Base-by-base conservation (phyloP, 2,113 vertebrate species). In the Cisticola juncidis region DNA sequence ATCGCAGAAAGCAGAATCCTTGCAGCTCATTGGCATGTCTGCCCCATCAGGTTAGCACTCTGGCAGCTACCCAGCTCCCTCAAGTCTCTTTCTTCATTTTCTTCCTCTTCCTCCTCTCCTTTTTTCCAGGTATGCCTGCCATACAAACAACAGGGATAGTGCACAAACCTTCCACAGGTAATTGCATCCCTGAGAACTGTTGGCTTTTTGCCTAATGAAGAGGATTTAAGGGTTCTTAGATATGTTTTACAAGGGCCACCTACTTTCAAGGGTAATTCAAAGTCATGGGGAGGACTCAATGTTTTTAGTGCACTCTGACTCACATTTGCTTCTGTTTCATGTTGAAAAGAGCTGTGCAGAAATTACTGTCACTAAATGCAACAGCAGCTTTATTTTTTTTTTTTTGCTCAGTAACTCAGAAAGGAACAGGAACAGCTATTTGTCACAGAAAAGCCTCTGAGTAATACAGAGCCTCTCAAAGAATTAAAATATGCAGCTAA, bases 11-110 rank as follows among this genome's bases (percentile, higher is more conserved):
- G 94, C 95, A 88, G 94, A 92, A 94, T 93, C 91, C 70, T 91
- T 90, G 82, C 89, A 96, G 90, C 91, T 94, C 86, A 57, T 40
- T 14, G 38, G 96, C 95, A 81, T 12, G 68, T 81, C 85, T 95
- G 94, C 89, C 84, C 82, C 23, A 6, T 53, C 24, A 5, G 42
- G 48, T 83, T 92, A 88, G 85, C 81, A 23, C 76, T 93, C 88
- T 14, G 17, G 60, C 87, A 96, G 79, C 60, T 40, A 45, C 71
- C 36, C 33, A 68, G 76, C 56, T 91, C 72, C n/a, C 54, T 97
- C 96, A 97, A 93, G 97, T 95, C 80, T 96, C 93, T 65, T 93
- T 97, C 94, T 91, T 97, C 68, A 95, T 96, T 93, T 97, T 97
- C 94, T 92, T 97, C 86, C 90, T 95, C 96, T 93, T 97, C 87